Evolutionary conservation across 1,140 invertebrate genomes (phyloP), one percentile per base, ranked within the genome.

Genomic region (Pogonomyrmex barbatus): DNA sequence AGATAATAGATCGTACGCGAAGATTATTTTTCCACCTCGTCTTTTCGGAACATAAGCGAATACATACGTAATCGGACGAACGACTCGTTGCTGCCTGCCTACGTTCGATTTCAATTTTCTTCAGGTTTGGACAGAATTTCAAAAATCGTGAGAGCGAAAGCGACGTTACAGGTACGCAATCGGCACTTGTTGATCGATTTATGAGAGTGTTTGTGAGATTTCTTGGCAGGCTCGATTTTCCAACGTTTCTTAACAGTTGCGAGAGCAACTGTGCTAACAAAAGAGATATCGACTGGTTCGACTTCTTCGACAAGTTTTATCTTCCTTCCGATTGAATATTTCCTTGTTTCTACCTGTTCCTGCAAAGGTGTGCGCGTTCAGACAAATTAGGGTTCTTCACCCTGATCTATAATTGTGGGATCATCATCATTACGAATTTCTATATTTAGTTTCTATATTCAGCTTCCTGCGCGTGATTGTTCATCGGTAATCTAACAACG

Each of bases 241-340:
- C 82, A 24, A 82, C 14, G 67, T 73, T 58, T 39, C 42, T 1
- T 12, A 12, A 54, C 24, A n/a, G n/a, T n/a, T n/a, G n/a, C 24
- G n/a, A 54, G 58, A 65, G 9, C 82, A 85, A 65, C n/a, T 85
- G 82, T 78, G 36, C 47, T 78, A 85, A 85, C 47, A 85, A 5
- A 63, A 78, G 33, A 85, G 73, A 85, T 76, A 65, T 78, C 82
- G 45, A 14, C n/a, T 14, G 24, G 58, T 36, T 42, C 24, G 58
- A 30, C 24, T 56, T 58, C 36, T 78, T 78, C 50, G 47, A 3
- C 17, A 65, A 65, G 42, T 78, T 78, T 76, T 60, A 78, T 10
- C 73, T 85, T 77, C 36, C 71, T 63, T 77, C 82, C 47, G 58
- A 78, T 42, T 45, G 58, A 50, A 77, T 52, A 47, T 45, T 78